These are phyloP conservation scores for Rhabdomys dilectus DNA, from an alignment of 2,113 vertebrate genomes.

Conservation along the genomic window DNA sequence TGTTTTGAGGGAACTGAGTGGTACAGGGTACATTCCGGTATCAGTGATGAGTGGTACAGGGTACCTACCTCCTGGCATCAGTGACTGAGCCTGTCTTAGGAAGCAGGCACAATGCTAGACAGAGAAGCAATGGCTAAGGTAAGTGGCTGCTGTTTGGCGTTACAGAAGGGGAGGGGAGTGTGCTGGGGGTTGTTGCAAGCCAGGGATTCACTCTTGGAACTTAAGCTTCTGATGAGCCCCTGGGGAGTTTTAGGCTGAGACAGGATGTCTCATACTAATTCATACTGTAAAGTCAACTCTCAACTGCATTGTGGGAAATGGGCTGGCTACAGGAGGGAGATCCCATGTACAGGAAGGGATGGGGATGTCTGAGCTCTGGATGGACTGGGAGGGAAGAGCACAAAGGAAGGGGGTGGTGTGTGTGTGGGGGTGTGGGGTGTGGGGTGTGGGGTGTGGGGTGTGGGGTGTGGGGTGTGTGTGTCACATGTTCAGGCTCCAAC, in stretches of 20 bases:
- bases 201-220: background rate
- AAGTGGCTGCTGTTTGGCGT: background rate
- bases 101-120: background rate
- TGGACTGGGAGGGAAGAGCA: background rate
- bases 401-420: background rate
- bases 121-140: background rate
- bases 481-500: background rate
- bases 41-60: background rate
- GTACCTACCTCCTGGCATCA: rapidly evolving
- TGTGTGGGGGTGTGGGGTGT: background rate
- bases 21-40: background rate
- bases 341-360: background rate
- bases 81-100: background rate
- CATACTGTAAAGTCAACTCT: background rate
- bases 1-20: background rate
- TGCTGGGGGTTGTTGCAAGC: background rate
- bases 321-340: background rate
- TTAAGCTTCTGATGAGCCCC: background rate
- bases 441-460: background rate
- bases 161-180: background rate
- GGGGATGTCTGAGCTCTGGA: background rate
- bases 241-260: background rate
- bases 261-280: background rate
- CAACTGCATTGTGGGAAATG: background rate
- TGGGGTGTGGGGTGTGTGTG: background rate